Evolutionary conservation across 1,140 invertebrate genomes (phyloP), one percentile per base, ranked within the genome.

Genomic region (Bombus confusus): DNA sequence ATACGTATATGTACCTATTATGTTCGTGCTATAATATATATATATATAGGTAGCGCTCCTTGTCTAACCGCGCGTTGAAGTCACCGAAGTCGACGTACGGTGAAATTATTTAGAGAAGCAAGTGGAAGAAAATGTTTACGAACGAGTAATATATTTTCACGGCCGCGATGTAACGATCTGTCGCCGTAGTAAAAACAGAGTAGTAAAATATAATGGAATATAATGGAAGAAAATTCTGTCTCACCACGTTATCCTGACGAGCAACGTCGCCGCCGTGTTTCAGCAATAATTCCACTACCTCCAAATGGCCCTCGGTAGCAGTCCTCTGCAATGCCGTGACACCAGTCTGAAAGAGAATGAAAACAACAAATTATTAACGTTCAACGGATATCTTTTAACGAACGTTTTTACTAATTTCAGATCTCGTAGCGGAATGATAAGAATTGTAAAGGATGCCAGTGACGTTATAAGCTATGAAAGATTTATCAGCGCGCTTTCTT

Each of bases 251-350:
- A 92, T 98, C 98, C 93, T 98, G 97, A 69, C 96, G 96, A 92
- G 97, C 97, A 80, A 98, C 96, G 79, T 97, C 96, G 0, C 96
- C 97, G 39, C 96, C 96, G 86, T 97, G 95, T 87, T 97, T 97
- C 83, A 98, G 94, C 66, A 98, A 94, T 76, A 98, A 93, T 66
- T 96, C 95, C 59, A 98, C 96, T 66, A 97, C 96, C 57, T 98
- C 97, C 83, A 97, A 96, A 93, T 98, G 97, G 3, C 98, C 98
- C 91, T 98, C 97, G n/a, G 97, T 97, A 3, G 98, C 97, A 41
- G 98, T 98, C 83, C 97, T 96, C 93, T 98, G 98, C 78, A 98
- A 93, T 12, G 97, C 96, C 68, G 97, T 97, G 91, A 96, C 97
- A 1, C 97, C 97, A 93, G 96, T 96, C 97, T 98, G 95, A 3